A percentile compares a stretch with the other conserved stretches of the same genome.
phyloP scores from a whole-genome alignment of 2,888 invertebrate species.

The Caprella mutica region DNA sequence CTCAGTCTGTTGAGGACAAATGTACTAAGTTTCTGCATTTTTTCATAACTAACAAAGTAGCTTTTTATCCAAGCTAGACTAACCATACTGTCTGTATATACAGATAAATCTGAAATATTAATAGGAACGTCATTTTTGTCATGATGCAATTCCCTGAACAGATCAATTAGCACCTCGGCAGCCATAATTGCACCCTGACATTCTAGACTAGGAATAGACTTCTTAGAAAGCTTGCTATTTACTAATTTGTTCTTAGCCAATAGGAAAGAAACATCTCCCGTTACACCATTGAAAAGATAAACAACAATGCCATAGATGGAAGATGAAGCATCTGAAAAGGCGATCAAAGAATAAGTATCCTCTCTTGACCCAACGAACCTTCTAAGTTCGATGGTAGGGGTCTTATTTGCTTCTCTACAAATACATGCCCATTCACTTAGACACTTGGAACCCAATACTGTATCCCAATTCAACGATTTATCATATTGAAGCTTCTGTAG shows the following conservation, averaged over 20 bases:
- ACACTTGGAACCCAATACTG: not conserved
- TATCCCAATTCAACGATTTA: not conserved
- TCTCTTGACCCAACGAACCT: not conserved
- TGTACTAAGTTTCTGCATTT: not conserved
- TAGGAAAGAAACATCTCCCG: not conserved
- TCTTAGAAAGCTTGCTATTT: not conserved
- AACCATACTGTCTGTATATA: conserved; percentile 1
- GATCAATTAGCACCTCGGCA: not conserved
- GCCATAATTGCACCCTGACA: not conserved
- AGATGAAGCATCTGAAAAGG: not conserved
- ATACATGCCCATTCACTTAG: not conserved
- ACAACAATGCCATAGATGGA: not conserved
- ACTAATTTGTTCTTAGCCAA: conserved; percentile 6
- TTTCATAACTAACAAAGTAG: not conserved
- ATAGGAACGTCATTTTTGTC: not conserved
- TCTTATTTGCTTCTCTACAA: not conserved
- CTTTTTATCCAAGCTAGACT: not conserved
- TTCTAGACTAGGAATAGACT: not conserved
- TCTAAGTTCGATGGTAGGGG: not conserved
- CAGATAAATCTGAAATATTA: not conserved
- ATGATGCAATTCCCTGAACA: not conserved
- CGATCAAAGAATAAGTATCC: not conserved
- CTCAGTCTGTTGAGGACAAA: not conserved
- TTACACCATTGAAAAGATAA: not conserved
- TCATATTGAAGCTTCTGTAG: not conserved